These are phyloP conservation scores for Meriones unguiculatus DNA, from an alignment of 2,113 vertebrate species.

Conservation along the genomic window DNA sequence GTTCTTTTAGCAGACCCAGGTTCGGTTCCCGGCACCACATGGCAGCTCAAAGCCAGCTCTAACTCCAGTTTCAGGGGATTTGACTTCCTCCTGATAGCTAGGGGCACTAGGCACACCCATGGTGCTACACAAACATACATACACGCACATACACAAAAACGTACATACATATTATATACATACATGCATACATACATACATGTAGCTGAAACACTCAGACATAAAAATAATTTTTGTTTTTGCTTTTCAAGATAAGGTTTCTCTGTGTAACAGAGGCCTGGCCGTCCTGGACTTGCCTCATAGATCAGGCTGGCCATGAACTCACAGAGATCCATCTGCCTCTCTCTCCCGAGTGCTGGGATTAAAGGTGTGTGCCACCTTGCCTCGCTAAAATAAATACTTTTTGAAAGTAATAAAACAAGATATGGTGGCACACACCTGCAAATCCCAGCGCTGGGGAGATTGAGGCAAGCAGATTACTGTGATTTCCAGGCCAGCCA, in stretches of 20 bases:
- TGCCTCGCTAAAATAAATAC: neutral
- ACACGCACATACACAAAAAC: neutral
- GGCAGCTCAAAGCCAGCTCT: too few species aligned
- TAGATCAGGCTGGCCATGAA: too few species aligned
- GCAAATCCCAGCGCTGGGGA: too few species aligned
- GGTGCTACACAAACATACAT: neutral
- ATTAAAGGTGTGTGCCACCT: too few species aligned
- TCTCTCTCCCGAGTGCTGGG: too few species aligned
- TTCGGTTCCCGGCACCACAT: too few species aligned
- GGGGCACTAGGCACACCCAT: neutral
- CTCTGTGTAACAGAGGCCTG: too few species aligned
- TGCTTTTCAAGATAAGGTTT: neutral
- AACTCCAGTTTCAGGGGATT: too few species aligned
- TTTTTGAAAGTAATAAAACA: neutral
- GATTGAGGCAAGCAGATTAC: neutral
- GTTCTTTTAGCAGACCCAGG: too few species aligned
- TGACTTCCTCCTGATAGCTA: too few species aligned
- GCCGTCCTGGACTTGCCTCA: too few species aligned
- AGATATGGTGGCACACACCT: neutral
- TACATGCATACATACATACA: neutral
- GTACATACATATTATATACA: neutral
- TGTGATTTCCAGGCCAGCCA: neutral
- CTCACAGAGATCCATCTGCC: too few species aligned
- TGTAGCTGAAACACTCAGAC: neutral
- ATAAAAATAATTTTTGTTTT: neutral